phyloP scores from a whole-genome alignment of 2,888 invertebrate species.

The Lasioglossum calceatum region DNA sequence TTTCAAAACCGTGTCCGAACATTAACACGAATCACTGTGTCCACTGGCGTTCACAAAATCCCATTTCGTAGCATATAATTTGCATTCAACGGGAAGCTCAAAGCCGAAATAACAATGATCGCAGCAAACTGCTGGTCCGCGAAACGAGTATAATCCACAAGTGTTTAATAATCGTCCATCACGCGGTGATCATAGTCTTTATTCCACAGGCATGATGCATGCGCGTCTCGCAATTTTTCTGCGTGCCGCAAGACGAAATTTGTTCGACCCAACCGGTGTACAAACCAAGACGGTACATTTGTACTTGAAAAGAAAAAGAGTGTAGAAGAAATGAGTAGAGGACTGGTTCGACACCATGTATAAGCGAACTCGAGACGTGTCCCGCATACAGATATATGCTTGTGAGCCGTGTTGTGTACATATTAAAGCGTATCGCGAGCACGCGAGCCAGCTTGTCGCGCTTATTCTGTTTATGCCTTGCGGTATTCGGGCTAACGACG shows the following conservation, averaged over 20 bases:
- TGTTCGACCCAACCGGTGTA: background rate
- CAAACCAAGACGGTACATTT: background rate
- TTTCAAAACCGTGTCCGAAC: background rate
- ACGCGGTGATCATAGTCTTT: background rate
- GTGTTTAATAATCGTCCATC: background rate
- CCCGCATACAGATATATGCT: slow-evolving; percentile 5
- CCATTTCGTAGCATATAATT: background rate
- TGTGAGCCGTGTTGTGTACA: background rate
- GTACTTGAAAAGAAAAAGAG: background rate
- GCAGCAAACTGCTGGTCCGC: background rate
- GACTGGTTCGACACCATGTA: background rate
- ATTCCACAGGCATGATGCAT: background rate
- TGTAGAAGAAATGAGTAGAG: background rate
- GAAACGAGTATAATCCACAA: slow-evolving; percentile 1
- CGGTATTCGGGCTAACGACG: slow-evolving; percentile 44
- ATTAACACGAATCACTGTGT: background rate
- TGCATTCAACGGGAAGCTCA: background rate
- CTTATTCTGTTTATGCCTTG: slow-evolving; percentile 46
- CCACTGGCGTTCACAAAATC: background rate
- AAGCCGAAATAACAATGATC: background rate
- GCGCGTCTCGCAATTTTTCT: background rate
- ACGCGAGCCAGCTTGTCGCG: slow-evolving; percentile 52
- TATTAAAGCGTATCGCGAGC: slow-evolving; percentile 35
- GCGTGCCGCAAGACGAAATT: background rate
- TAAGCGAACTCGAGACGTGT: slow-evolving; percentile 11